phyloP scores from a whole-genome alignment of 92 coral and sea anemone genomes.

The Desmophyllum pertusum region DNA sequence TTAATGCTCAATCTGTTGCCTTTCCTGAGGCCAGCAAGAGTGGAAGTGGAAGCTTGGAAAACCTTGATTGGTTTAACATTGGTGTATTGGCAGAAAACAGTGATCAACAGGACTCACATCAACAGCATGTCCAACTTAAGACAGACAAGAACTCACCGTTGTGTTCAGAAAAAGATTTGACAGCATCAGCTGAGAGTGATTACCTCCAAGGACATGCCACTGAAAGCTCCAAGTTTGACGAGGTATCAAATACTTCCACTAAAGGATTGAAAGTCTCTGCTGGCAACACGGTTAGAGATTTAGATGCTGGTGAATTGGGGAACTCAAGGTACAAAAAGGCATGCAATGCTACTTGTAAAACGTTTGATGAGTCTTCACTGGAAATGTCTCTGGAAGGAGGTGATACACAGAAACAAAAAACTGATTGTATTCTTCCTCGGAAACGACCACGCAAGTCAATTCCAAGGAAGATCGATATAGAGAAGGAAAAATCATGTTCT shows the following conservation, averaged over 20 bases:
- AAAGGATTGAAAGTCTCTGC: background rate
- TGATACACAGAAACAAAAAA: background rate
- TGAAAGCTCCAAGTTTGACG: background rate
- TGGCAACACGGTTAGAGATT: background rate
- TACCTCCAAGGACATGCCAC: background rate
- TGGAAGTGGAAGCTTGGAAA: background rate
- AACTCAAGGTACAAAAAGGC: background rate
- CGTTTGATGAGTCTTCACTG: background rate
- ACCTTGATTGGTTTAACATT: background rate
- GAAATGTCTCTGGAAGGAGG: background rate
- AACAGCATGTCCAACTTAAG: background rate
- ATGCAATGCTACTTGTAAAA: background rate
- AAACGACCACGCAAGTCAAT: constrained; percentile 45
- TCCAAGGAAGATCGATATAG: constrained; percentile 31
- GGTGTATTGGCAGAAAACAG: background rate
- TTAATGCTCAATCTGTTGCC: background rate
- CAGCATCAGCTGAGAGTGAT: background rate
- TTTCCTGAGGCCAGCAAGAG: background rate
- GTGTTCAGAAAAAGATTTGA: background rate
- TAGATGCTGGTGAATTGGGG: background rate
- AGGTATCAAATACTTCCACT: background rate
- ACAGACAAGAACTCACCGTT: background rate
- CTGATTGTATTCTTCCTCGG: background rate
- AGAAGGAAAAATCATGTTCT: background rate
- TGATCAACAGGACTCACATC: background rate